Evolutionary conservation across 2,797 vertebrate genomes (phyloP).

Genomic region (Parauchenoglanis punctatus): DNA sequence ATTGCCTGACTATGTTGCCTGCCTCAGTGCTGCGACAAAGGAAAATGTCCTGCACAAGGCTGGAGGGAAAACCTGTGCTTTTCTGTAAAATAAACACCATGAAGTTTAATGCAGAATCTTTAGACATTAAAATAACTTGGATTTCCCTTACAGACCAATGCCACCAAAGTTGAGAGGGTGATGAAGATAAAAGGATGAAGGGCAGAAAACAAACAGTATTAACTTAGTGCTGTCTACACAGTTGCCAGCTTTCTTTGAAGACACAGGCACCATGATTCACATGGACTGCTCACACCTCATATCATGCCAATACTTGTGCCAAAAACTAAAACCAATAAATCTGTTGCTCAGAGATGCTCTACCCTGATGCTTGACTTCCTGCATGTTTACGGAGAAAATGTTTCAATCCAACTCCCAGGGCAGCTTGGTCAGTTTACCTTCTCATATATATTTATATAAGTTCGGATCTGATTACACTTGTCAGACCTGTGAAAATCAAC

Average conservation of each 20-base stretch:
- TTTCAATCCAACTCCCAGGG: not conserved
- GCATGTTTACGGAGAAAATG: not conserved
- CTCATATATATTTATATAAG: not conserved
- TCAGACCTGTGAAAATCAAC: not conserved
- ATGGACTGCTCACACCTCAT: constrained; percentile 16
- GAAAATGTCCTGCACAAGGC: not conserved
- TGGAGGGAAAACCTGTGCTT: not conserved
- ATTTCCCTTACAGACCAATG: not conserved
- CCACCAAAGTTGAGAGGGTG: constrained; percentile 14
- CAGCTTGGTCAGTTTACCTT: not conserved
- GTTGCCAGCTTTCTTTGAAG: constrained; percentile 5
- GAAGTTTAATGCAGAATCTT: constrained; percentile 15
- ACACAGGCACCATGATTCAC: not conserved
- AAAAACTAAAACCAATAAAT: not conserved
- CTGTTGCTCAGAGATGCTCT: not conserved
- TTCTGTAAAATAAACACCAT: not conserved
- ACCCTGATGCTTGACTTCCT: not conserved
- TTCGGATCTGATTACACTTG: constrained; percentile 10
- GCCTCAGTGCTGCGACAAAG: constrained; percentile 4
- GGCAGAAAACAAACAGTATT: not conserved
- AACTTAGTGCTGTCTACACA: constrained; percentile 6
- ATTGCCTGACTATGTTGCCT: constrained; percentile 12
- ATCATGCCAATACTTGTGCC: constrained; percentile 4
- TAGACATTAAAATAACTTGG: constrained; percentile 34
- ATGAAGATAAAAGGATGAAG: constrained; percentile 21